Conservation (phyloP, 2,113 vertebrate genomes). For the Merops nubicus region DNA sequence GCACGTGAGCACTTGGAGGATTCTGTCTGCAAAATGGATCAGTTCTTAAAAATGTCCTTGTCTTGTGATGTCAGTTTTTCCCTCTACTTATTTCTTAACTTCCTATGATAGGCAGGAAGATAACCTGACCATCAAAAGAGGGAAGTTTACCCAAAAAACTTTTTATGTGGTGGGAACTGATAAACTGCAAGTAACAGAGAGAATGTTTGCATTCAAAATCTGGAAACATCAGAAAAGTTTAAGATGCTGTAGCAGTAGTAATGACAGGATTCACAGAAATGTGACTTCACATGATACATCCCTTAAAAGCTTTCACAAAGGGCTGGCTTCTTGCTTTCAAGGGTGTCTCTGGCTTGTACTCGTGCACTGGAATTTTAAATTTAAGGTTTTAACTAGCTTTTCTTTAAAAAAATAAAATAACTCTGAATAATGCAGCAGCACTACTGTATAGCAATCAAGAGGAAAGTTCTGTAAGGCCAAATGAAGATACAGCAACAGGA, state of each 20-base stretch:
- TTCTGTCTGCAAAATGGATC: not conserved
- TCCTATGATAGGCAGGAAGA: too few relatives aligned
- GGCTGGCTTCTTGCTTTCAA: not conserved
- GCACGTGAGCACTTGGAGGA: not conserved
- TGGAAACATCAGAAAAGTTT: not conserved
- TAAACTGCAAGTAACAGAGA: not conserved
- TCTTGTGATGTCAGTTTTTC: not conserved
- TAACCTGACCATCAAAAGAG: not conserved
- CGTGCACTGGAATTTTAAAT: not conserved
- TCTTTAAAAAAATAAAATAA: too few relatives aligned
- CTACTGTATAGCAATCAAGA: not conserved
- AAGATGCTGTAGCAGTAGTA: not conserved
- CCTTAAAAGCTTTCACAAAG: not conserved
- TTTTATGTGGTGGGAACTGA: not conserved
- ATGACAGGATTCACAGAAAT: not conserved
- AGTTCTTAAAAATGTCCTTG: not conserved
- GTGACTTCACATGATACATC: not conserved
- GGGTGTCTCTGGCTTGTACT: not conserved
- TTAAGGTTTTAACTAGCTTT: too few relatives aligned
- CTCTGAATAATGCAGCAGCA: too few relatives aligned
- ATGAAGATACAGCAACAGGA: not conserved
- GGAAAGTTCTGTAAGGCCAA: not conserved
- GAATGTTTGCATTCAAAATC: rapidly evolving
- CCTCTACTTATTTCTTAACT: not conserved
- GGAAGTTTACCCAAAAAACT: not conserved